Percentiles rank a stretch among this genome's conserved stretches.
Conservation (phyloP, 2,113 vertebrate genomes). For the Podarcis raffonei region DNA sequence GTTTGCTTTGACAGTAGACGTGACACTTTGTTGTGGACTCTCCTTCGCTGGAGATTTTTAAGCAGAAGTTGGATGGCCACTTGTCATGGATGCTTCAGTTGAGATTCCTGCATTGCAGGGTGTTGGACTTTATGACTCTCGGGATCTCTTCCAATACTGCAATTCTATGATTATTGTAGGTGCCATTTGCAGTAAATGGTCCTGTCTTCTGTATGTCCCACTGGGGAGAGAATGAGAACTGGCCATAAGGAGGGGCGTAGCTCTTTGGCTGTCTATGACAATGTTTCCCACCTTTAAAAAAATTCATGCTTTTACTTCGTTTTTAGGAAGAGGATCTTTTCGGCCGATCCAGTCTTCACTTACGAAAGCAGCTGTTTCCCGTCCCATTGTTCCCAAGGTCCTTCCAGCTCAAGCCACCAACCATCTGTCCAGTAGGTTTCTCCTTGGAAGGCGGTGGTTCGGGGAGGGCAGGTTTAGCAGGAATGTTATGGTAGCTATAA, state of each 20-base stretch:
- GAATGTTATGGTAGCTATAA: neutral
- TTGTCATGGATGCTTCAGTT: no score
- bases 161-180: no score
- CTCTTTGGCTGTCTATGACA: neutral
- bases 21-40: neutral
- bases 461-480: neutral
- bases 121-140: no score
- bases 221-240: no score
- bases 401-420: slow-evolving; percentile 75
- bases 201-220: no score
- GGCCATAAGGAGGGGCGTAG: no score
- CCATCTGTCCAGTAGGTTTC: slow-evolving; percentile 88
- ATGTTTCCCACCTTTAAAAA: neutral
- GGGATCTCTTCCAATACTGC: no score
- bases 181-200: no score
- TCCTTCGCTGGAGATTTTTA: no score
- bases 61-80: no score
- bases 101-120: no score
- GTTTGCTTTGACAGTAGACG: neutral
- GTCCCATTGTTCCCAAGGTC: slow-evolving; percentile 85
- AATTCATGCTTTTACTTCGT: slow-evolving; percentile 28
- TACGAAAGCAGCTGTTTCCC: slow-evolving; percentile 81
- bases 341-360: slow-evolving; percentile 92
- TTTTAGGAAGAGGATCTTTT: slow-evolving; percentile 90
- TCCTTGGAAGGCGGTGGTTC: neutral